Evolutionary conservation across 2,797 vertebrate species (phyloP), one percentile per base, ranked within the genome.

Genomic region (Nyctalus aviator): DNA sequence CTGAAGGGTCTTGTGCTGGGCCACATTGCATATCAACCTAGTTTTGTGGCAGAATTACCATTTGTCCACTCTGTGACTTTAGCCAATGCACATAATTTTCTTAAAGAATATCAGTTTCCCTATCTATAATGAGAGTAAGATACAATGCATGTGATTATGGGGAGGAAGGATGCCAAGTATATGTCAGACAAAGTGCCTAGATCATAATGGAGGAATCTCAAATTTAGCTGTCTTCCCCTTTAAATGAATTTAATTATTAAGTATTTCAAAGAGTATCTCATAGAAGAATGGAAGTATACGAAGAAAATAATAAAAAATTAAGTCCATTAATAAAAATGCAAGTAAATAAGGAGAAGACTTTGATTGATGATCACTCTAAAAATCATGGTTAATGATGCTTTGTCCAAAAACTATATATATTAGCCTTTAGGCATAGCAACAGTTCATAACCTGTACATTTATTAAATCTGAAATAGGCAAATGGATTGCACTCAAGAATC

Each of bases 381-480:
- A 95, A 90, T 95, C 59, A 84, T 55, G 37, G 66, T 79, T 96
- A 96, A 90, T 90, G 69, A 88, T 85, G 48, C 35, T 95, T 92
- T 94, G 30, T 94, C 68, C 82, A 32, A 59, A 93, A 92, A 66
- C 44, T 94, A 41, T 88, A 46, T 72, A 10, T 87, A 88, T 76
- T 59, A 71, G 59, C 44, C 78, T 90, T 95, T 94, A 96, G 75
- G 83, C 30, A 50, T 86, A 93, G 10, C 41, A 12, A 94, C 53
- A 92, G 69, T 88, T 96, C 71, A 88, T 93, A 95, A 94, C 71
- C 68, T 88, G 53, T 73, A 88, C 68, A 73, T 94, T 93, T 76
- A 96, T 96, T 95, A 96, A 95, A 90, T 41, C 59, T 90, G 50
- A 92, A 95, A 92, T 78, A 71, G 91, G 66, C 48, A 95, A 96